Percentiles rank a stretch among this genome's conserved stretches.
Conservation (phyloP, 2,888 invertebrate species). For the Junonia oenone region DNA sequence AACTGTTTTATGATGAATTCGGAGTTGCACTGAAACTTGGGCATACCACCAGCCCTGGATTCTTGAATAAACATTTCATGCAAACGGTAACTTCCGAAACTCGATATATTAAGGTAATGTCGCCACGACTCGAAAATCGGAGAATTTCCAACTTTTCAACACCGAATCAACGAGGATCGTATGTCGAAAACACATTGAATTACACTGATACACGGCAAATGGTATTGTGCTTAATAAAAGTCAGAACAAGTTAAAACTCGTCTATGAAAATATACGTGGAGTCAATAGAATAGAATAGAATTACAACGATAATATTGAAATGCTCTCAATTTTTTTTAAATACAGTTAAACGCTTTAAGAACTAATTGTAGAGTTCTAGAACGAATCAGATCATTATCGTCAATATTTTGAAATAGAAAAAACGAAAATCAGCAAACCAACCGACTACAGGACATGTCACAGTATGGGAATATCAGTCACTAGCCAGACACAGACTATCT, state of each 20-base stretch:
- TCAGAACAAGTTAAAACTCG: neutral
- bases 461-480: no score
- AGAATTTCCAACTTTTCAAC: conserved; percentile 29
- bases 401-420: no score
- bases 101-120: conserved; percentile 51
- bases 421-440: no score
- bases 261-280: no score
- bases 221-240: conserved; percentile 2
- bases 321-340: no score
- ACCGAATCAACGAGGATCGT: conserved; percentile 5
- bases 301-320: no score
- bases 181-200: conserved; percentile 12
- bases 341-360: no score
- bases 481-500: no score
- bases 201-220: conserved; percentile 7
- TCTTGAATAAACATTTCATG: conserved; percentile 44
- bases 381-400: no score
- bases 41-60: conserved; percentile 22
- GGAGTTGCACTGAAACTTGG: neutral
- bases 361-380: no score
- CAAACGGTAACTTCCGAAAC: conserved; percentile 44
- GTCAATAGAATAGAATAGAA: no score
- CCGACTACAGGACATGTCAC: no score
- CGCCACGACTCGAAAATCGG: conserved; percentile 34
- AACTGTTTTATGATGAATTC: neutral